Evolutionary conservation across 2,888 invertebrate species (phyloP).

Genomic region (Stenolophus ochropezus): DNA sequence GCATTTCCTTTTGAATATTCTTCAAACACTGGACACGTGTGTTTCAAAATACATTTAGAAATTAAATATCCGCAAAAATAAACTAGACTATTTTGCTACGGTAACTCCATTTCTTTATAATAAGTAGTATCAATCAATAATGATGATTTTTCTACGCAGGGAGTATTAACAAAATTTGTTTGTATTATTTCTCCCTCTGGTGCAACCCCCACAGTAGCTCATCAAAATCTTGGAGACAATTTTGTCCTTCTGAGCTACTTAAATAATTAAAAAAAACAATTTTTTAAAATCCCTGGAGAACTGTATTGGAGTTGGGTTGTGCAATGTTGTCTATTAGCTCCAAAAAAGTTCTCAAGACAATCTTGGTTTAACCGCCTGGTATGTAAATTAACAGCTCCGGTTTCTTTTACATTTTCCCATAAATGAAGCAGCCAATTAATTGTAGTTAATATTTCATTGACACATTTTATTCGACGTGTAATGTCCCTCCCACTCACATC

Average conservation of each 20-base stretch:
- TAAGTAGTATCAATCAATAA: not conserved
- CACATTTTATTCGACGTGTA: too few species aligned
- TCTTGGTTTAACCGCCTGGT: too few species aligned
- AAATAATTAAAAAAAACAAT: too few species aligned
- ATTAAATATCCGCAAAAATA: not conserved
- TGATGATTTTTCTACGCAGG: too few species aligned
- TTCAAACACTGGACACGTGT: not conserved
- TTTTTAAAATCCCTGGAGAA: not conserved
- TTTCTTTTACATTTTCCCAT: too few species aligned
- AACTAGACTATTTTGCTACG: not conserved
- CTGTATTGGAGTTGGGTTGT: not conserved
- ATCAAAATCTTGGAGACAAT: too few species aligned
- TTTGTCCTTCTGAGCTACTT: too few species aligned
- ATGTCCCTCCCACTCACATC: too few species aligned
- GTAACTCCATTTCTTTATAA: not conserved
- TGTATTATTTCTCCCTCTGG: too few species aligned
- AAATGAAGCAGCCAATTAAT: too few species aligned
- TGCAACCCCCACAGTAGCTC: not conserved
- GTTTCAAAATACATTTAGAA: not conserved
- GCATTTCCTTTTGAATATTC: not conserved
- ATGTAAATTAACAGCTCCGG: too few species aligned
- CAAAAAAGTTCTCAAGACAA: not conserved
- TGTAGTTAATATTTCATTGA: not conserved
- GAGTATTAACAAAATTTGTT: too few species aligned
- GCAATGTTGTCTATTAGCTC: not conserved